Evolutionary conservation across 2,797 vertebrate species (phyloP).

Genomic region (Hapalemur alaotrensis): DNA sequence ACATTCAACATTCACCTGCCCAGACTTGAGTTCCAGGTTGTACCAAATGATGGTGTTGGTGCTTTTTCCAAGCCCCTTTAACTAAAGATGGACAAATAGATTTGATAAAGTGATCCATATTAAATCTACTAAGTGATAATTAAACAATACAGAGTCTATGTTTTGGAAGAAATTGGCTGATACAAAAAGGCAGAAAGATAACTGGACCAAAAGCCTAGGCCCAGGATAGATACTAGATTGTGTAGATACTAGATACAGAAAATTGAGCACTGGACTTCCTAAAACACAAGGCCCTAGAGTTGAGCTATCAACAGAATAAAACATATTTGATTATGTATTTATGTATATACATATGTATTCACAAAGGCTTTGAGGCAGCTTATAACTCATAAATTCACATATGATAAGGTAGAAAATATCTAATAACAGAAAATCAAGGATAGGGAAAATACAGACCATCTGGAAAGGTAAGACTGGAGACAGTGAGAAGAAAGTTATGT

Average conservation of each 20-base stretch:
- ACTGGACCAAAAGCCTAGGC: neutral
- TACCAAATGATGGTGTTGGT: neutral
- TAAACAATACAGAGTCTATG: neutral
- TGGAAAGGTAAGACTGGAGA: neutral
- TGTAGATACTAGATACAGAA: neutral
- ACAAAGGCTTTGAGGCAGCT: neutral
- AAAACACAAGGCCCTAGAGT: neutral
- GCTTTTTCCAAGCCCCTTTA: neutral
- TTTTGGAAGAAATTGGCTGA: neutral
- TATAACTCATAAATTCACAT: neutral
- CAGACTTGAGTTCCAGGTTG: neutral
- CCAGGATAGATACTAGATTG: neutral
- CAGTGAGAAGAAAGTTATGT: neutral
- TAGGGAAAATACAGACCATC: neutral
- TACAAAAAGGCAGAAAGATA: neutral
- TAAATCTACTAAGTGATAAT: neutral
- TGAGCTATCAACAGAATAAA: neutral
- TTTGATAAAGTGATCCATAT: neutral
- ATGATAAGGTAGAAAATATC: neutral
- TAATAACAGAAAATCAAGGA: slow-evolving; percentile 7
- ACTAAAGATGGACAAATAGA: neutral
- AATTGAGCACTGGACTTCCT: neutral
- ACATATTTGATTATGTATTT: neutral
- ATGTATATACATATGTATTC: neutral
- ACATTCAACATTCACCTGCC: neutral